A percentile compares a stretch with the other conserved stretches of the same genome.
These are phyloP conservation scores for Pelagia noctiluca DNA, from an alignment of 30 jellyfish, hydroid and myxozoan genomes.

Conservation along the genomic window DNA sequence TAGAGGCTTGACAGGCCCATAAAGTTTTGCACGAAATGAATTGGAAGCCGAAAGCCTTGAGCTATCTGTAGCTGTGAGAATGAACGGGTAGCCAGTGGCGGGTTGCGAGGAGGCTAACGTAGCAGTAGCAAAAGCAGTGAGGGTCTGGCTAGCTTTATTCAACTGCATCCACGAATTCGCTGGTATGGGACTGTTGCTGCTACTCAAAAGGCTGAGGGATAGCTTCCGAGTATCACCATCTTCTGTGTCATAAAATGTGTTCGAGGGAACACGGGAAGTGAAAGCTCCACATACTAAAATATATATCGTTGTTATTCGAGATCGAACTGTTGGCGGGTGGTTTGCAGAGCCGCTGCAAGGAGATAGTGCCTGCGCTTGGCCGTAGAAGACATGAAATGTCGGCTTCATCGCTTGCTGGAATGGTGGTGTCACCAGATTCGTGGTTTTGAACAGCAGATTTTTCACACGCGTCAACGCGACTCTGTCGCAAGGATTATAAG, in stretches of 20 bases:
- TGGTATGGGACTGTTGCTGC: slow-evolving; percentile 14
- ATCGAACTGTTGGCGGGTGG: slow-evolving; percentile 58
- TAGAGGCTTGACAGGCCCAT: slow-evolving; percentile 59
- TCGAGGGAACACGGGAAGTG: slow-evolving; percentile 62
- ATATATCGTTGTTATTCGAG: slow-evolving; percentile 23
- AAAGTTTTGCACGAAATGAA: slow-evolving; percentile 45
- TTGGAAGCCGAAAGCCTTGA: slow-evolving; percentile 71
- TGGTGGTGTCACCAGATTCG: slow-evolving; percentile 27
- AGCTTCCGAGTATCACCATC: slow-evolving; percentile 80
- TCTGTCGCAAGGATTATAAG: slow-evolving; percentile 81
- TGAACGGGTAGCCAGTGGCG: slow-evolving; percentile 43
- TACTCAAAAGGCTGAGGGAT: slow-evolving; percentile 17
- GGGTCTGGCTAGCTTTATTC: slow-evolving; percentile 59
- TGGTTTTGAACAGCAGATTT: slow-evolving; percentile 27
- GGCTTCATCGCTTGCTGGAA: slow-evolving; percentile 60
- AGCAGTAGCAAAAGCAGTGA: slow-evolving; percentile 59
- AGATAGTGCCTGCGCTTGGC: neutral
- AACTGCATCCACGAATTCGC: slow-evolving; percentile 74
- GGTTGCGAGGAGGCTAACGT: slow-evolving; percentile 48
- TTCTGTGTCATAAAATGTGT: slow-evolving; percentile 72
- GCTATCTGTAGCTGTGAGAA: slow-evolving; percentile 73
- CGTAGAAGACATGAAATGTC: slow-evolving; percentile 18
- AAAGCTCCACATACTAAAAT: slow-evolving; percentile 58
- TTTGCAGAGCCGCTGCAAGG: slow-evolving; percentile 64
- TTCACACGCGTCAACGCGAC: slow-evolving; percentile 37